phyloP scores from a whole-genome alignment of 1,140 invertebrate species.

The Ruditapes philippinarum region DNA sequence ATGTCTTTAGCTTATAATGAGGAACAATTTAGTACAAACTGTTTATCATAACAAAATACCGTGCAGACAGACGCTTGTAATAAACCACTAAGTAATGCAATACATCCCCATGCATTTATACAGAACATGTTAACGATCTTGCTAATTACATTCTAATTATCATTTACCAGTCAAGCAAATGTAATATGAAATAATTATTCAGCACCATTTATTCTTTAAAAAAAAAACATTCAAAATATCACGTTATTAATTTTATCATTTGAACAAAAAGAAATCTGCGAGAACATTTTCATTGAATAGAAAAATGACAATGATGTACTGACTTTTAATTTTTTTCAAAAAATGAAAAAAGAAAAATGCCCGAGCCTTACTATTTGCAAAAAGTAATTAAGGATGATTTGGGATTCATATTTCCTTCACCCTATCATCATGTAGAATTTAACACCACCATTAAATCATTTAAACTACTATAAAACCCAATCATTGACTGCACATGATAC shows the following conservation, averaged over 20 bases:
- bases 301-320: no score
- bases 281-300: no score
- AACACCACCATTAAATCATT: conserved; percentile 17
- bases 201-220: neutral
- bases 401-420: neutral
- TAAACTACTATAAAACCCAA: neutral
- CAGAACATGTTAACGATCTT: neutral
- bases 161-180: neutral
- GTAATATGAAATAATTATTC: neutral
- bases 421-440: neutral
- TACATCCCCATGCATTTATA: neutral
- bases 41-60: neutral
- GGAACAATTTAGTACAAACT: neutral
- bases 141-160: neutral
- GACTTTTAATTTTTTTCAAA: neutral
- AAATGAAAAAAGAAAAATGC: neutral
- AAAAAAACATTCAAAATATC: neutral
- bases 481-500: neutral
- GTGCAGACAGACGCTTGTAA: neutral
- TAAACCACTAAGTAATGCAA: neutral
- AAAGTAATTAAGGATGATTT: conserved; percentile 15
- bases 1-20: neutral
- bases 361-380: neutral
- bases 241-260: neutral
- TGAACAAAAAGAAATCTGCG: no score